Evolutionary conservation across 2,888 invertebrate species (phyloP), one percentile per base, ranked within the genome.

Genomic region (Perizoma affinitatum): DNA sequence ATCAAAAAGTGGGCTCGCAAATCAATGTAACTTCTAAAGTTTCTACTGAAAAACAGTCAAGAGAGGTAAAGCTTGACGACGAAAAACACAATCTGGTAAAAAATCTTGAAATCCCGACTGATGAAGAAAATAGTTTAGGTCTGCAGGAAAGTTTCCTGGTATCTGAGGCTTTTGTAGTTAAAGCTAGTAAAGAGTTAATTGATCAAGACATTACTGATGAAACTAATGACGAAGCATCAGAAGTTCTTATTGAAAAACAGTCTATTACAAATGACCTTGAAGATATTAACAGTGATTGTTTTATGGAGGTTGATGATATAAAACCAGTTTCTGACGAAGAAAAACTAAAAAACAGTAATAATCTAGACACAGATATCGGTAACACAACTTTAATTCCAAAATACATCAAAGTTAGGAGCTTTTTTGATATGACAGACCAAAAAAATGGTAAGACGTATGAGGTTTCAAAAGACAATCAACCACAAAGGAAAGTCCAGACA

Each of bases 351-450:
- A 22, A 9, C 5, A 40, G 9, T 22, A 33, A 11, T 11, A 46
- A 7, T 45, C 5, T 33, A 35, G 9, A 46, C 1, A 8, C 40
- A 22, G 11, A 4, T 46, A 45, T 22, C 45, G 44, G 49, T 10
- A 43, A 38, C 10, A 5, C 22, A 34, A 0, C 45, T 7, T 5
- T 38, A 6, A 40, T 34, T 8, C 50, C 50, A 51, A 57, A 46
- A 51, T 46, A 46, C 22, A 41, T 51, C 5, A 46, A 51, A 34
- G 51, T 46, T 10, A 57, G 45, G 51, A 57, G 45, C 9, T 35
- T 57, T 9, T 7, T 34, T n/a, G 58, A 58, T 8, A 52, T 52
- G 47, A 11, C 8, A 7, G 45, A 22, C 5, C 11, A 44, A 44
- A 22, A 9, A 5, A 11, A 6, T 44, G 6, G 22, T 6, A 11